phyloP scores from a whole-genome alignment of 2,888 invertebrate genomes.

The Microctonus brassicae region DNA sequence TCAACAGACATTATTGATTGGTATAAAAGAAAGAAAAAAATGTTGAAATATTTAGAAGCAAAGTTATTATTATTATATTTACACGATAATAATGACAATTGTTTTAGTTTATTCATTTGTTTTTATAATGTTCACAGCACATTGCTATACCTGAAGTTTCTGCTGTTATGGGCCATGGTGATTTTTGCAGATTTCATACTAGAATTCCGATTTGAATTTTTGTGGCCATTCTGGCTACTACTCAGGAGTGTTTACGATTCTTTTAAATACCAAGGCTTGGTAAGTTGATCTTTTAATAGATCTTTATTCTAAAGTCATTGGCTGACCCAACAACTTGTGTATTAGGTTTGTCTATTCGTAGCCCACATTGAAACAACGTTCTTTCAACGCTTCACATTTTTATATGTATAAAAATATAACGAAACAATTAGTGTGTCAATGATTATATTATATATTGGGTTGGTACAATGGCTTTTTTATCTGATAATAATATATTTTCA shows the following conservation, averaged over 20 bases:
- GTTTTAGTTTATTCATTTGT: slow-evolving; percentile 35
- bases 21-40: neutral
- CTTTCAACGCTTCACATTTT: slow-evolving; percentile 4
- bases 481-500: slow-evolving; percentile 16
- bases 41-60: no score
- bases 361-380: slow-evolving; percentile 23
- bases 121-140: slow-evolving; percentile 79
- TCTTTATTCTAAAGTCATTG: slow-evolving; percentile 34
- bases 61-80: neutral
- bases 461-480: slow-evolving; percentile 3
- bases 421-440: slow-evolving; percentile 14
- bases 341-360: slow-evolving; percentile 34
- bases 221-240: slow-evolving; percentile 99
- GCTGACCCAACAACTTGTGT: slow-evolving; percentile 34
- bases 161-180: slow-evolving; percentile 94
- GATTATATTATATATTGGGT: slow-evolving; percentile 13
- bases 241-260: slow-evolving; percentile 96
- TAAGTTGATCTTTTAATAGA: slow-evolving; percentile 71
- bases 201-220: slow-evolving; percentile 98
- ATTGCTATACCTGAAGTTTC: slow-evolving; percentile 94
- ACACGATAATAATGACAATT: neutral
- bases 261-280: slow-evolving; percentile 97
- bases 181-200: slow-evolving; percentile 95
- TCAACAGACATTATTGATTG: neutral
- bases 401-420: slow-evolving; percentile 27